phyloP scores from a whole-genome alignment of 1,140 invertebrate species.

The Cyphomyrmex costatus region DNA sequence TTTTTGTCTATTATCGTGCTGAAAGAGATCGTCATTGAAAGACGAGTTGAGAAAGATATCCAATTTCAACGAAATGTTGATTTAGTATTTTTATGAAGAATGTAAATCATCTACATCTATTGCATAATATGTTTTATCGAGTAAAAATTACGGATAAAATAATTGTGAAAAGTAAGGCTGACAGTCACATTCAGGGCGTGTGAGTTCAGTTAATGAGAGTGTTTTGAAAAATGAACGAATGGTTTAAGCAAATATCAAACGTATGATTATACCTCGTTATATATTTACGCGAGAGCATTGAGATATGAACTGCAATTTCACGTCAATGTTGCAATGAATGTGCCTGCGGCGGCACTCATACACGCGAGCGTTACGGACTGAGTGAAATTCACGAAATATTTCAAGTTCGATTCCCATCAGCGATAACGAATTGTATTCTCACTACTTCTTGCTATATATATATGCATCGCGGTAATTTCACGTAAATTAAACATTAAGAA shows the following conservation, averaged over 20 bases:
- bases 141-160: not conserved
- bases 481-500: not conserved
- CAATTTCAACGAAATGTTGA: not conserved
- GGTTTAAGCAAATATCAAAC: slow-evolving; percentile 36
- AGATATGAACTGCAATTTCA: slow-evolving; percentile 60
- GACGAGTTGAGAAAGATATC: slow-evolving; percentile 13
- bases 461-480: slow-evolving; percentile 13
- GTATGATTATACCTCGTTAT: slow-evolving; percentile 36
- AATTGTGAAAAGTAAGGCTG: not conserved
- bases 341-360: slow-evolving; percentile 35
- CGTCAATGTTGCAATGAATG: slow-evolving; percentile 51
- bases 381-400: slow-evolving; percentile 55
- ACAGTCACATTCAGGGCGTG: not conserved
- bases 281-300: slow-evolving; percentile 51
- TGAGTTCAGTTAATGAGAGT: slow-evolving; percentile 27
- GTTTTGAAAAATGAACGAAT: slow-evolving; percentile 22
- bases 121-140: slow-evolving; percentile 2
- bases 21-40: not conserved
- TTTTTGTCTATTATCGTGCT: not conserved
- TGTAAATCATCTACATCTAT: not conserved
- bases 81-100: slow-evolving; percentile 33
- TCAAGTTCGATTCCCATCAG: slow-evolving; percentile 44
- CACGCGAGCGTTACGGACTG: not conserved
- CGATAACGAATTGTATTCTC: slow-evolving; percentile 46
- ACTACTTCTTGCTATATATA: slow-evolving; percentile 11